phyloP scores from a whole-genome alignment of 2,797 vertebrate species.

The Typhlichthys subterraneus region DNA sequence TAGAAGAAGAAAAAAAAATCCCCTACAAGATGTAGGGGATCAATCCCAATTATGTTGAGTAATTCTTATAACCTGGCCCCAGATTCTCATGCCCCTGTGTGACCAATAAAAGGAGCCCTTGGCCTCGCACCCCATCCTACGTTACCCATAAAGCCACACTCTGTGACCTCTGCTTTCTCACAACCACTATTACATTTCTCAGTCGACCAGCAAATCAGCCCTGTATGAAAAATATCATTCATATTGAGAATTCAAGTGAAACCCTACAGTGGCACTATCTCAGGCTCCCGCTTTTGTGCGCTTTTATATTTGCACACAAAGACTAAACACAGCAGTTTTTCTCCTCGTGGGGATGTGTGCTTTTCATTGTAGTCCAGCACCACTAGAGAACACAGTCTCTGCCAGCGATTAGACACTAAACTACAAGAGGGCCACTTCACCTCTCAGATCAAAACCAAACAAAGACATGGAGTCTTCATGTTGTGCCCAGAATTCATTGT shows the following conservation, averaged over 20 bases:
- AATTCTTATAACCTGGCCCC: conserved; percentile 19
- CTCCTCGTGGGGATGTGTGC: conserved; percentile 55
- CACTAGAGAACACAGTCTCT: conserved; percentile 66
- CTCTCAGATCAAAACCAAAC: conserved; percentile 68
- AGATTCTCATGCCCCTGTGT: conserved; percentile 69
- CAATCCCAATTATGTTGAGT: conserved; percentile 31
- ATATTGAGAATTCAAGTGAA: conserved; percentile 55
- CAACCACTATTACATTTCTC: conserved; percentile 42
- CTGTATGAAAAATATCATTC: conserved; percentile 59
- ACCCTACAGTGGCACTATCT: conserved; percentile 59
- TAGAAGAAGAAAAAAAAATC: conserved; percentile 19
- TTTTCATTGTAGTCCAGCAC: conserved; percentile 55
- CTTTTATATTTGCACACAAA: conserved; percentile 76
- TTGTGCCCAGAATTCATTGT: conserved; percentile 56
- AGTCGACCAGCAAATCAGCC: conserved; percentile 49
- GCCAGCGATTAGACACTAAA: conserved; percentile 69
- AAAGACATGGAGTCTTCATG: conserved; percentile 61
- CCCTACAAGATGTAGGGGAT: conserved; percentile 2
- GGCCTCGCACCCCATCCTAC: conserved; percentile 18
- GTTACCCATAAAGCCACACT: conserved; percentile 40
- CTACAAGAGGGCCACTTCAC: conserved; percentile 75
- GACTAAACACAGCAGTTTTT: conserved; percentile 65
- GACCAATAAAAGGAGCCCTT: conserved; percentile 44
- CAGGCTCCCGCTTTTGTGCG: conserved; percentile 70
- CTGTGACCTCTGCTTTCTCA: conserved; percentile 65